Evolutionary conservation across 2,113 vertebrate species (phyloP).

Genomic region (Delphinapterus leucas): DNA sequence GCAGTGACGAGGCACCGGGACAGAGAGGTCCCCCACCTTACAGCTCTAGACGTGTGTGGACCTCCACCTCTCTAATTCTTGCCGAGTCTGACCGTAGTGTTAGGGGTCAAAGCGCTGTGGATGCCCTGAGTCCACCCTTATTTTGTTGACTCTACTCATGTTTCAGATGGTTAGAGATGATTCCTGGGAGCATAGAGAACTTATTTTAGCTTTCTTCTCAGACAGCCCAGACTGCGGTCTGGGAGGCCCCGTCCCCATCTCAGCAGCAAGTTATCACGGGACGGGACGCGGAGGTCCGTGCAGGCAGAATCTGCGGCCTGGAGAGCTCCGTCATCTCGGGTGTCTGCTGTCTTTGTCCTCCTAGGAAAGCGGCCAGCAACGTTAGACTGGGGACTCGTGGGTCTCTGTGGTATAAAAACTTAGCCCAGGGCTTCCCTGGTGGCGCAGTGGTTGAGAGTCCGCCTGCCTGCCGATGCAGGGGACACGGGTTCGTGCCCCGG

Average conservation of each 20-base stretch:
- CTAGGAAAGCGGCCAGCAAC: not conserved
- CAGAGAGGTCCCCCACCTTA: rapidly evolving
- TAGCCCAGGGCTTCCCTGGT: too few species aligned
- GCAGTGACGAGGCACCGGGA: rapidly evolving
- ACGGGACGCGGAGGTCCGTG: not conserved
- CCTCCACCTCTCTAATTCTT: rapidly evolving
- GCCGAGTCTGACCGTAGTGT: rapidly evolving
- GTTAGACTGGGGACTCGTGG: rapidly evolving
- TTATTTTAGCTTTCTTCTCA: not conserved
- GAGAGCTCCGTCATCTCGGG: not conserved
- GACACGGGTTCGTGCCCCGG: too few species aligned
- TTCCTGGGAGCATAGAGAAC: not conserved
- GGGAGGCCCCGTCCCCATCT: not conserved
- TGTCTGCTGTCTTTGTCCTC: not conserved
- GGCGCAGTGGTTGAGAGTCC: too few species aligned
- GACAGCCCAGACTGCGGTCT: not conserved
- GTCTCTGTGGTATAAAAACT: not conserved
- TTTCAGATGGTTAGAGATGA: not conserved
- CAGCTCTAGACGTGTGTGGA: rapidly evolving
- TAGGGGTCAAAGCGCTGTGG: not conserved
- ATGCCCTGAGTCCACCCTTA: not conserved
- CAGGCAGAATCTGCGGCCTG: not conserved
- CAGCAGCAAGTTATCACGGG: not conserved
- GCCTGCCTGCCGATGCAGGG: too few species aligned
- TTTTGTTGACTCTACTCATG: not conserved